Conservation (phyloP, 2,888 invertebrate genomes). For the Chydorus sphaericus region DNA sequence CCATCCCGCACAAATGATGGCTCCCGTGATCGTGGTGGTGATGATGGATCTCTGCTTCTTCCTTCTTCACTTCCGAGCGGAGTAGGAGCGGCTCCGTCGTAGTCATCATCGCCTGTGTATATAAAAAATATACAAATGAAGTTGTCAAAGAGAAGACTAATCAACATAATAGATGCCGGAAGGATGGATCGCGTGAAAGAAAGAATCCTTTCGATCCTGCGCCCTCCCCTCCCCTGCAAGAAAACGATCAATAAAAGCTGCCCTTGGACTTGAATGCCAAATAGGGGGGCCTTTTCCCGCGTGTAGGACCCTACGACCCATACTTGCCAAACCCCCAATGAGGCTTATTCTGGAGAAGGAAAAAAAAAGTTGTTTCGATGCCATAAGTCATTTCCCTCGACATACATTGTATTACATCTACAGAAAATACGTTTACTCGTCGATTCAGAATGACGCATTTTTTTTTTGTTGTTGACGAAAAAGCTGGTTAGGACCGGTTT, state of each 20-base stretch:
- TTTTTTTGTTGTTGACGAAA: too few relatives aligned
- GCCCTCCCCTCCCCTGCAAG: too few relatives aligned
- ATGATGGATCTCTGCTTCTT: constrained; percentile 4
- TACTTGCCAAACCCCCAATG: background rate
- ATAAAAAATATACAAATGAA: background rate
- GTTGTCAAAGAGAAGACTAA: background rate
- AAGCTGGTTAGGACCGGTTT: too few relatives aligned
- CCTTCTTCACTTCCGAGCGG: constrained; percentile 11
- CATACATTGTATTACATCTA: too few relatives aligned
- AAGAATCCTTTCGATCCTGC: too few relatives aligned
- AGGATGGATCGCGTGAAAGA: background rate
- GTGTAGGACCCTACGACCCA: background rate
- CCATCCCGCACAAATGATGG: constrained; percentile 34
- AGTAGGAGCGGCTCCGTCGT: constrained; percentile 4
- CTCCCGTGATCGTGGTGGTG: too few relatives aligned
- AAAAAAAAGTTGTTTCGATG: too few relatives aligned
- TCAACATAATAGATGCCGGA: background rate
- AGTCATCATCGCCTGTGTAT: constrained; percentile 14
- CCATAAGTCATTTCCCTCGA: too few relatives aligned
- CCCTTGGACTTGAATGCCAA: constrained; percentile 5
- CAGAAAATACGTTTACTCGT: too few relatives aligned
- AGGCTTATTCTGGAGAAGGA: background rate
- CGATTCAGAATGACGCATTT: too few relatives aligned
- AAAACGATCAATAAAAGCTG: constrained; percentile 1
- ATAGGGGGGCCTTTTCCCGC: background rate